These are phyloP conservation scores for Chaetodon auriga DNA, from an alignment of 2,113 vertebrate species.

Conservation along the genomic window DNA sequence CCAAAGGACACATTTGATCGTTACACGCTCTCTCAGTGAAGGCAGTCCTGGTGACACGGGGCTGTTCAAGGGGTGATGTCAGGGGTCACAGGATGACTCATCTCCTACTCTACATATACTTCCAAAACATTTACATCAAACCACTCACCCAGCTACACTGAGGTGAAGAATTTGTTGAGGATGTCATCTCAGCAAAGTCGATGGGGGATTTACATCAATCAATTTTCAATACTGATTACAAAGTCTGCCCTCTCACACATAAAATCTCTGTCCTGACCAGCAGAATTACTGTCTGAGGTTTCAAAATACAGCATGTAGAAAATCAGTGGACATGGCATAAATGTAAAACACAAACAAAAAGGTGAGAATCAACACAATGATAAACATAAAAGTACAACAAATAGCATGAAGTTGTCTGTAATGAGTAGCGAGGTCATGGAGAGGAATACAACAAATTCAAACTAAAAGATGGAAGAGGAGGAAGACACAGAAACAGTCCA, in stretches of 20 bases:
- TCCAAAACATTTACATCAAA: conserved; percentile 30
- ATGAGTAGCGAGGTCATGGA: not conserved
- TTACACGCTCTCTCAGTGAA: conserved; percentile 63
- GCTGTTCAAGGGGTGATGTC: not conserved
- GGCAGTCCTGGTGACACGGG: conserved; percentile 26
- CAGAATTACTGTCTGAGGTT: not conserved
- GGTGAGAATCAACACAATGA: conserved; percentile 5
- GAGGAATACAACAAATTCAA: not conserved
- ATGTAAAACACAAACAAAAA: conserved; percentile 17
- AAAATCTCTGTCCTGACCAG: conserved; percentile 12
- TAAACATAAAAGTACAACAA: not conserved
- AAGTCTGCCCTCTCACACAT: conserved; percentile 19
- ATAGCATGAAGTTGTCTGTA: conserved; percentile 18
- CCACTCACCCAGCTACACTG: conserved; percentile 71
- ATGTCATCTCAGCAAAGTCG: conserved; percentile 58
- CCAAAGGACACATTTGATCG: not conserved
- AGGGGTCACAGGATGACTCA: conserved; percentile 18
- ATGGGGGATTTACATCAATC: conserved; percentile 35
- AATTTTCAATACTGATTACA: conserved; percentile 18
- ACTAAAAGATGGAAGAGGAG: not conserved
- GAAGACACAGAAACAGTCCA: conserved; percentile 37
- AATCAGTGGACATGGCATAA: conserved; percentile 18
- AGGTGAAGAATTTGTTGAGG: conserved; percentile 48
- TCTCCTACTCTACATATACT: conserved; percentile 33
- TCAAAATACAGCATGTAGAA: conserved; percentile 19